Base-by-base conservation (phyloP, 2,888 invertebrate species). In the Urechis unicinctus region DNA sequence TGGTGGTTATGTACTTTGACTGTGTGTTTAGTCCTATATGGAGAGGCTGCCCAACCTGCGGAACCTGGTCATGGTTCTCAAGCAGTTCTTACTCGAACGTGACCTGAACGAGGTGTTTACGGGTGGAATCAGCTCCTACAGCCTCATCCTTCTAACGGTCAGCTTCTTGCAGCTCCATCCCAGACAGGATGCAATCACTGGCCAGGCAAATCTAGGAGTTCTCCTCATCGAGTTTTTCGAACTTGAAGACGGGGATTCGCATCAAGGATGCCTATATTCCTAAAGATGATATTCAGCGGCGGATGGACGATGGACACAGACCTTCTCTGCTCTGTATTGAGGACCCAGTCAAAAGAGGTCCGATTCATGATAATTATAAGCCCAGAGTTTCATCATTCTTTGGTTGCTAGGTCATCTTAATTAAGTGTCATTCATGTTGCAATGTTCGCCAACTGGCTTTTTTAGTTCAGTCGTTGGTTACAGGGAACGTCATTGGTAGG, bases 31-130 rank as follows among this genome's bases (percentile, higher is more conserved):
- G 80, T 86, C 88, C 69, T 95, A 87, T 77, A 61, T 62, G 47
- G 25, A 30, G 31, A 49, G 59, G 41, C 60, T 55, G 53, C 95
- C 95, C 26, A 88, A 89, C 62, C 83, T 98, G 67, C 88, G 91
- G 53, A 94, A 94, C 72, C 83, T 98, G 75, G 95, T 97, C 72
- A 87, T 97, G 81, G 93, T 98, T 60, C 83, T 99, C 69, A 98
- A 98, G 82, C 97, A 98, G 83, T 98, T 97, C 82, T 86, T 98
- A 65, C 84, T 95, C 66, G 93, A 97, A 82, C 86, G 97, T 73
- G 94, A 96, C 83, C 85, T 98, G 74, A 98, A 98, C 81, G 97
- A 98, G 84, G 97, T 98, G 72, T 99, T 96, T 82, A 96, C 95
- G 63, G 96, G 98, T 63, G 98, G 98, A 78, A 95, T 99, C 79